Conservation (phyloP, 1,140 invertebrate species). For the Theocolax elegans region DNA sequence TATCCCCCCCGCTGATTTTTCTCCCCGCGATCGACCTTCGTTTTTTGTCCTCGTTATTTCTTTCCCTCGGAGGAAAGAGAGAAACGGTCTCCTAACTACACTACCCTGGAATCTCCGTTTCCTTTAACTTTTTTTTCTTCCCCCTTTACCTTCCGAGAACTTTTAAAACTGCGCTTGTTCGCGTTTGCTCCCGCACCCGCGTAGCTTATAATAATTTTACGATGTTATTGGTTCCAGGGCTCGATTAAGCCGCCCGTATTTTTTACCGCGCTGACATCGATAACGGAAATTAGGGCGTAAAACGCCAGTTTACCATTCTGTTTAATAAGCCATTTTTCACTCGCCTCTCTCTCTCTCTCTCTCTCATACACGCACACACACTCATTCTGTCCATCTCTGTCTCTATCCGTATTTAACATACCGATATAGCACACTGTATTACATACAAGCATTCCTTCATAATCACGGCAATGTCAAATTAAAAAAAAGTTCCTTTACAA, state of each 20-base stretch:
- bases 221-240: constrained; percentile 3
- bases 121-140: neutral
- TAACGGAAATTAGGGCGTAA: constrained; percentile 1
- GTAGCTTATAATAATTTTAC: constrained; percentile 22
- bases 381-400: no score
- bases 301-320: neutral
- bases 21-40: neutral
- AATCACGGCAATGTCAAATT: no score
- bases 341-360: neutral
- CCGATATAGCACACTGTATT: no score
- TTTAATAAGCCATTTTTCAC: constrained; percentile 3
- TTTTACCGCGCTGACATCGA: neutral
- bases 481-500: no score
- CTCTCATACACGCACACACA: no score
- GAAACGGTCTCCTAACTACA: neutral
- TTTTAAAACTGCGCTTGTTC: no score
- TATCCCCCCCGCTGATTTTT: neutral
- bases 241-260: neutral
- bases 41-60: constrained; percentile 25
- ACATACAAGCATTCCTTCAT: no score
- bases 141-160: neutral
- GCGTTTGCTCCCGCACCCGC: neutral
- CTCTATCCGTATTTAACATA: no score
- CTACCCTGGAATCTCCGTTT: neutral
- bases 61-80: constrained; percentile 7